Base-by-base conservation (phyloP, 2,797 vertebrate species). In the Margarornis squamiger region DNA sequence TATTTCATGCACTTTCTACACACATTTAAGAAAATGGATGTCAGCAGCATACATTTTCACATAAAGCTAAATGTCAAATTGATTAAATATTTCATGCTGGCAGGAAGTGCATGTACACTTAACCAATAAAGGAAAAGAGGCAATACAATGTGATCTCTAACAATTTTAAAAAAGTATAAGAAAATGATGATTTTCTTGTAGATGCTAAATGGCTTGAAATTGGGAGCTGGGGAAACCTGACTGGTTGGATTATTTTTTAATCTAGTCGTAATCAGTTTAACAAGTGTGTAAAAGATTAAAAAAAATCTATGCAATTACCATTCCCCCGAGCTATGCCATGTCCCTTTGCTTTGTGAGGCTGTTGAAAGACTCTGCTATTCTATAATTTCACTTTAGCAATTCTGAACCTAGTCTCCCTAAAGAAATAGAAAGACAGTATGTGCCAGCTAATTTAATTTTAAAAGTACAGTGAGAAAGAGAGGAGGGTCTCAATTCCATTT, bases 401-500 rank as follows among this genome's bases (percentile, higher is more conserved):
- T 95, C 82, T 79, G 55, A 92, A 73, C 21, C 19, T 38, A 45
- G 10, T 21, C 17, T 62, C 70, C 73, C 41, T 52, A 66, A 91
- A 88, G 43, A 83, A 36, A 75, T 2, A 86, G 57, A 55, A 71
- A 86, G 77, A 72, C 77, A 54, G 22, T 14, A 51, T 15, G 38
- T 49, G 59, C 34, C 84, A 75, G 79, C 22, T 70, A 78, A 90
- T 91, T 70, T 86, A 66, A 88, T 91, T 91, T 90, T 84, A 90
- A 43, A 89, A 80, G 20, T 48, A 36, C 13, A 76, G 49, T 26
- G 19, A 82, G 38, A 57, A 30, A 74, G 39, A 79, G 61, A 87
- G 54, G 5, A 86, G 26, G 20, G 41, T 80, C 72, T 88, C n/a
- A 91, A 86, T n/a, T 51, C 14, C 14, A 66, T 74, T 92, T 71